phyloP scores from a whole-genome alignment of 2,797 vertebrate genomes.

The Acanthurus leucopareius region DNA sequence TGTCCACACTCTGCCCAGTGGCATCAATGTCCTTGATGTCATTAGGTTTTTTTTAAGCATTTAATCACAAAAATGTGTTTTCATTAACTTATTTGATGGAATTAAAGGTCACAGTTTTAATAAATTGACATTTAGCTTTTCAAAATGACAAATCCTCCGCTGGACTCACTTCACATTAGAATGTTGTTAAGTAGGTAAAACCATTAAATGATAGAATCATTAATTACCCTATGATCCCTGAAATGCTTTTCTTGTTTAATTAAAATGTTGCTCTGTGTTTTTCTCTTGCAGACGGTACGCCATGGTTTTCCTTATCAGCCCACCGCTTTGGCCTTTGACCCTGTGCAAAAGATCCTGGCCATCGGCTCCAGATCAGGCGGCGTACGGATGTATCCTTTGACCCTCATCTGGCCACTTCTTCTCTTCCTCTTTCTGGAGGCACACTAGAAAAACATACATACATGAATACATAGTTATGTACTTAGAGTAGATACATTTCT shows the following conservation, averaged over 20 bases:
- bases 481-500: not conserved
- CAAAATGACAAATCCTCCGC: constrained; percentile 3
- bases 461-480: not conserved
- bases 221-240: not conserved
- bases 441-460: not conserved
- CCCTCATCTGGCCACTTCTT: constrained; percentile 3
- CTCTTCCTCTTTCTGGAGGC: constrained; percentile 15
- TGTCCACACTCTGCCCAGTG: not conserved
- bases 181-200: not conserved
- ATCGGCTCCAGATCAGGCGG: constrained; percentile 95
- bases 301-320: constrained; percentile 98
- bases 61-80: not conserved
- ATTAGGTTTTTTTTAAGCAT: constrained; percentile 4
- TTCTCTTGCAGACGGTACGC: constrained; percentile 91
- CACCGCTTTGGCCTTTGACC: constrained; percentile 96
- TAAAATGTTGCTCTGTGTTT: constrained; percentile 29
- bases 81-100: not conserved
- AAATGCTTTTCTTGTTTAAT: not conserved
- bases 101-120: constrained; percentile 19
- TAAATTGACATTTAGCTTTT: constrained; percentile 9
- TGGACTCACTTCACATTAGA: not conserved
- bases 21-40: not conserved
- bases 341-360: constrained; percentile 97
- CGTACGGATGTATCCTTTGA: constrained; percentile 98
- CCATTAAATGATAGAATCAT: constrained; percentile 10